Percentiles rank a stretch among this genome's conserved stretches.
Conservation (phyloP, 2,888 invertebrate genomes). For the Crocallis elinguaria region DNA sequence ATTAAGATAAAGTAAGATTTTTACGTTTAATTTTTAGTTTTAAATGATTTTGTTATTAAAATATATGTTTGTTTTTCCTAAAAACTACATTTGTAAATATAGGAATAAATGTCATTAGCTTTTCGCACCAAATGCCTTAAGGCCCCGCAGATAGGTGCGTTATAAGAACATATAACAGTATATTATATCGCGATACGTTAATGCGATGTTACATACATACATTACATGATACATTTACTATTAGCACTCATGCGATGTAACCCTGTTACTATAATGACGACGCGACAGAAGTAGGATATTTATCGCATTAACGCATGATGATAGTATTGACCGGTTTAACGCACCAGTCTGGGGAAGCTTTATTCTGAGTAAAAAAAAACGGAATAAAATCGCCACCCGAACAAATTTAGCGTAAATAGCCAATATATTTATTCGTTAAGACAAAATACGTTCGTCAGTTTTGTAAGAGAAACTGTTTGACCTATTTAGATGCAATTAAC, state of each 20-base stretch:
- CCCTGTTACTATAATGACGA: too few relatives aligned
- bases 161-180: too few relatives aligned
- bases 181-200: too few relatives aligned
- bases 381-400: slow-evolving; percentile 25
- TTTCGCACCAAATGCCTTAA: slow-evolving; percentile 45
- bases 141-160: too few relatives aligned
- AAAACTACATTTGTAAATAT: slow-evolving; percentile 36
- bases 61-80: slow-evolving; percentile 3
- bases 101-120: slow-evolving; percentile 44
- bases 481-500: too few relatives aligned
- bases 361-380: slow-evolving; percentile 2
- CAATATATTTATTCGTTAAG: slow-evolving; percentile 18
- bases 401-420: slow-evolving; percentile 25
- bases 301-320: too few relatives aligned
- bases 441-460: not conserved
- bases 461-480: not conserved
- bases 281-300: too few relatives aligned
- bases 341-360: too few relatives aligned
- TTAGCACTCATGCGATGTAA: too few relatives aligned
- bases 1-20: slow-evolving; percentile 13
- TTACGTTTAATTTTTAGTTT: slow-evolving; percentile 16
- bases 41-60: not conserved
- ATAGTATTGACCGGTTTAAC: too few relatives aligned
- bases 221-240: too few relatives aligned
- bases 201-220: too few relatives aligned